Conservation (phyloP, 2,797 vertebrate genomes). For the Catamblyrhynchus diadema region DNA sequence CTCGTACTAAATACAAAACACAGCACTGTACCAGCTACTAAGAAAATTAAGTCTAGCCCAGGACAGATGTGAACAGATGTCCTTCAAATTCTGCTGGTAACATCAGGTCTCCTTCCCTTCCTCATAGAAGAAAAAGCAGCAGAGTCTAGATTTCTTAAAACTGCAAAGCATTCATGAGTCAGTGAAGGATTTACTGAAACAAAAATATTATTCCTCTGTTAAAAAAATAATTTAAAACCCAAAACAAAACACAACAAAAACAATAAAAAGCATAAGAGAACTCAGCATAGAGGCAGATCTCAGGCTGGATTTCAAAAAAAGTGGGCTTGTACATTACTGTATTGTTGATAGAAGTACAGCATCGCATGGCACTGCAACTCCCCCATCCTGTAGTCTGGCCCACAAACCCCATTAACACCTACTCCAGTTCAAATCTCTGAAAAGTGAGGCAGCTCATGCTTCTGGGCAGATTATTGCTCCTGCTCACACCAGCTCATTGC, state of each 20-base stretch:
- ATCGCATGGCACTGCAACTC: fast-evolving
- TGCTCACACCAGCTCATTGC: neutral
- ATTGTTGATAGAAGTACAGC: neutral
- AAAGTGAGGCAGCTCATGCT: neutral
- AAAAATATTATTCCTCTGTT: neutral
- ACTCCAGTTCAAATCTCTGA: neutral
- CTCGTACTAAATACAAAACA: neutral
- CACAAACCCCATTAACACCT: neutral
- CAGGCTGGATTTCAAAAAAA: neutral
- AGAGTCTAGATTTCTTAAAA: neutral
- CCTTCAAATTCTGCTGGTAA: neutral
- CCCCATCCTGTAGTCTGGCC: neutral
- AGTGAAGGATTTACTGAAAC: neutral
- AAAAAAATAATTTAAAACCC: neutral
- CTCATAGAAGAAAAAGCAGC: neutral
- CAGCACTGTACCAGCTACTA: neutral
- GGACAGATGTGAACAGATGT: neutral
- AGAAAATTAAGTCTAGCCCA: neutral
- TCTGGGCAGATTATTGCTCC: neutral
- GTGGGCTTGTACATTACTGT: neutral
- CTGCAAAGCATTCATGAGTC: neutral
- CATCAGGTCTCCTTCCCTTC: neutral
- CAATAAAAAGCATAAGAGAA: neutral
- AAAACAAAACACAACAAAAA: neutral
- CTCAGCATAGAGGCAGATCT: neutral